Percentiles rank a stretch among this genome's conserved stretches.
Conservation (phyloP, 92 coral and sea anemone genomes). For the Porites divaricata region DNA sequence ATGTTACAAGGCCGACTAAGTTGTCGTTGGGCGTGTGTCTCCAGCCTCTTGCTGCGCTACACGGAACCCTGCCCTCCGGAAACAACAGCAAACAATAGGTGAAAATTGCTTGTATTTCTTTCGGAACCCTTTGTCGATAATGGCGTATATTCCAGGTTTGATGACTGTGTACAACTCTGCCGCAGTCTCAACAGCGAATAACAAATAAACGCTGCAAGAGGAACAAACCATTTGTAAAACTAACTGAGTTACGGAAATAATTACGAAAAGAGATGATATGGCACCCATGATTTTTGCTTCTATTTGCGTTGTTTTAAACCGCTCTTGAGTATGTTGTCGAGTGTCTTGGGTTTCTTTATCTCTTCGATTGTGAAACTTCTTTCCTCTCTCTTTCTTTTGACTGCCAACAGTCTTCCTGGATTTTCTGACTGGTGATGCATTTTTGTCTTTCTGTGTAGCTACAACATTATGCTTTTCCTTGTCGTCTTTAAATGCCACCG, state of each 20-base stretch:
- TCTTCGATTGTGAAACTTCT: not conserved
- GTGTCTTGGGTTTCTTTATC: not conserved
- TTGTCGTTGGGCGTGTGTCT: not conserved
- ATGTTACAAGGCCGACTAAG: not conserved
- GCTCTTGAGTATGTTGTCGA: not conserved
- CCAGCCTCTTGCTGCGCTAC: not conserved
- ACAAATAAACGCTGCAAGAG: not conserved
- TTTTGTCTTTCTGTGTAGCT: not conserved
- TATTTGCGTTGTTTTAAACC: not conserved
- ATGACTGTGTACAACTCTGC: not conserved
- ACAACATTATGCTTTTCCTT: not conserved
- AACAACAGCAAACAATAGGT: conserved; percentile 29
- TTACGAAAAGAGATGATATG: not conserved
- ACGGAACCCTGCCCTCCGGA: not conserved
- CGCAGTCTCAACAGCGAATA: not conserved
- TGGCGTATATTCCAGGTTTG: conserved; percentile 25
- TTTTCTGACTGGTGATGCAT: not conserved
- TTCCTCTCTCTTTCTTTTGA: not conserved
- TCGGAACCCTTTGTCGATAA: conserved; percentile 13
- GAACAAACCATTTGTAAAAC: not conserved
- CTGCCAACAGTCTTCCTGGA: not conserved
- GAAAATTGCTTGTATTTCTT: conserved; percentile 20
- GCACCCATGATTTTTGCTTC: conserved; percentile 12
- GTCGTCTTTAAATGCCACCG: not conserved
- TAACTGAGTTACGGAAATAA: not conserved